Base-by-base conservation (phyloP, 2,888 invertebrate genomes). In the Noctua pronuba region DNA sequence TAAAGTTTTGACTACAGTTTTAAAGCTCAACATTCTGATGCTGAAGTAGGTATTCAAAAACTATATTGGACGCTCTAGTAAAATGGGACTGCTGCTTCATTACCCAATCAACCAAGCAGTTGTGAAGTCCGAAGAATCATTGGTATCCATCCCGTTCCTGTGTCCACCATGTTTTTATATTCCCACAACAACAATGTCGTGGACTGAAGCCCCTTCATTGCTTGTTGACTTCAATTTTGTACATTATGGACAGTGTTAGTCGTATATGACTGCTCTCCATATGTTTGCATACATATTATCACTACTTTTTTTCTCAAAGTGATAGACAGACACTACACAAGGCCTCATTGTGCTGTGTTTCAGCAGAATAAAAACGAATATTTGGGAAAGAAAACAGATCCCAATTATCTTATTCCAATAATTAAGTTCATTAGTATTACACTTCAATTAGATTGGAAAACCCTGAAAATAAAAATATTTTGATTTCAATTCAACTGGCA, bases 1-100 rank as follows among this genome's bases (percentile, higher is more conserved):
- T 65, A 24, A 52, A n/a, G 80, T 80, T 49, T 77, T 68, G 58
- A 64, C n/a, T 18, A 49, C 21, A 4, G 75, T 31, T 68, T 46
- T 58, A 46, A 65, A 55, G 28, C 38, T 31, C 31, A 28, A 35
- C 24, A 24, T 52, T 62, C 52, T 55, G 28, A n/a, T n/a, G 64
- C 38, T 28, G 49, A 24, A 52, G 41, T 44, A 41, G 79, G 41
- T 62, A 44, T 78, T 8, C 28, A 1, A 44, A 78, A 38, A 58
- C 16, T 60, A n/a, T 60, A 52, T 44, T 28, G 6, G 24, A 7
- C 5, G 13, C 1, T 0, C 35, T 52, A 13, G 24, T 38, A 10
- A 13, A 55, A 18, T 31, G 24, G 7, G 16, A 35, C 21, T 75
- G 21, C 21, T 4, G 28, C 46, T 28, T 13, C 35, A 35, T 24